Conservation (phyloP, 2,797 vertebrate species). For the Lithobates sylvaticus region DNA sequence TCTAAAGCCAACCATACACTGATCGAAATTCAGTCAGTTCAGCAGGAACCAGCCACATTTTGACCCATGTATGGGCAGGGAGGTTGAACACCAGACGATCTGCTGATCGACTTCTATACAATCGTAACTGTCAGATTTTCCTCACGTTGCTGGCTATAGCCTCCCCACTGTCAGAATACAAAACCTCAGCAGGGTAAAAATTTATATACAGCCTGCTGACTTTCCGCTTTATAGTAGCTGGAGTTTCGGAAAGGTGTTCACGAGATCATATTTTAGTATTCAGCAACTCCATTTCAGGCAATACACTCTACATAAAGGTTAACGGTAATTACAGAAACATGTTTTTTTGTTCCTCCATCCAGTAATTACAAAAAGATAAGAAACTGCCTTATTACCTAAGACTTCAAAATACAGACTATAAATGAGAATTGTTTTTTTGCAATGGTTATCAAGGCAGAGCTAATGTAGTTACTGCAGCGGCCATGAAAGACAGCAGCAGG, state of each 20-base stretch:
- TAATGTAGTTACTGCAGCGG: not conserved
- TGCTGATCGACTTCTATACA: too few species aligned
- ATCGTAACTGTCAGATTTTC: too few species aligned
- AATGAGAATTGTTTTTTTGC: constrained; percentile 16
- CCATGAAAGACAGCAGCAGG: constrained; percentile 6
- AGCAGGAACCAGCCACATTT: too few species aligned
- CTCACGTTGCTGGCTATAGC: too few species aligned
- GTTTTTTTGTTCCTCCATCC: not conserved
- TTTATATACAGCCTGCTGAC: too few species aligned
- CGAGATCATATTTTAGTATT: not conserved
- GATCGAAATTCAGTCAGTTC: too few species aligned
- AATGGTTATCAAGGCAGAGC: constrained; percentile 20
- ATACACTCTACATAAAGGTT: not conserved
- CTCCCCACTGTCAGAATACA: too few species aligned
- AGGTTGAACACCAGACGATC: too few species aligned
- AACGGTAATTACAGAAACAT: not conserved
- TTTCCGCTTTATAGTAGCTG: too few species aligned
- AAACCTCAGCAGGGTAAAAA: too few species aligned
- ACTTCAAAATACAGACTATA: constrained; percentile 41
- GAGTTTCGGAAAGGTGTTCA: not conserved
- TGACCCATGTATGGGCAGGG: too few species aligned
- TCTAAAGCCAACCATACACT: too few species aligned
- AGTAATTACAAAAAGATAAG: not conserved
- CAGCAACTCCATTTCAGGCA: not conserved
- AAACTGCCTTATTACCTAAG: constrained; percentile 19